A percentile compares a stretch with the other conserved stretches of the same genome.
phyloP scores from a whole-genome alignment of 2,888 invertebrate species.

The Thera obeliscata region DNA sequence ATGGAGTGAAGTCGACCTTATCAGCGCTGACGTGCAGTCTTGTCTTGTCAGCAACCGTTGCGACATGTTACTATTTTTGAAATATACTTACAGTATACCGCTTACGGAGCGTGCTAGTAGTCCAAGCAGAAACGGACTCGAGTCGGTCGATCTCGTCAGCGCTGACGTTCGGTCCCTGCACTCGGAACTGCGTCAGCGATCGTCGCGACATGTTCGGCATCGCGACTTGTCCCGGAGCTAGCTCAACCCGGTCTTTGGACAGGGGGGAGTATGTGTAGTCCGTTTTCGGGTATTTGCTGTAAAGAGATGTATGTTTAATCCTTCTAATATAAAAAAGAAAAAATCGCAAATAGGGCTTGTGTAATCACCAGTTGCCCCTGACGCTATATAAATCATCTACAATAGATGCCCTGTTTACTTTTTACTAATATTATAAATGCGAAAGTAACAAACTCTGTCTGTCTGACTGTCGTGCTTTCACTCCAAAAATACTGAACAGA shows the following conservation, averaged over 20 bases:
- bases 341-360: too few relatives aligned
- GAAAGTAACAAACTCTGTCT: too few relatives aligned
- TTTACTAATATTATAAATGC: too few relatives aligned
- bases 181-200: slow-evolving; percentile 85
- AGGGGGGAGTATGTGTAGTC: slow-evolving; percentile 94
- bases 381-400: too few relatives aligned
- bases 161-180: slow-evolving; percentile 74
- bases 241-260: slow-evolving; percentile 92
- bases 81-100: slow-evolving; percentile 63
- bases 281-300: slow-evolving; percentile 94
- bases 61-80: neutral
- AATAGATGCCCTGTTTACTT: too few relatives aligned
- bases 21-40: too few relatives aligned
- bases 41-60: neutral
- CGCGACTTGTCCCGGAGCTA: slow-evolving; percentile 91
- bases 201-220: slow-evolving; percentile 96
- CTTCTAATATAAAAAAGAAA: neutral
- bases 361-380: too few relatives aligned
- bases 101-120: slow-evolving; percentile 56
- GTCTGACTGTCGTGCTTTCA: too few relatives aligned
- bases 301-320: too few relatives aligned
- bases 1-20: too few relatives aligned
- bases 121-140: slow-evolving; percentile 54
- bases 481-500: too few relatives aligned
- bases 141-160: slow-evolving; percentile 67